Evolutionary conservation across 2,113 vertebrate species (phyloP), one percentile per base, ranked within the genome.

Genomic region (Vicugna pacos): DNA sequence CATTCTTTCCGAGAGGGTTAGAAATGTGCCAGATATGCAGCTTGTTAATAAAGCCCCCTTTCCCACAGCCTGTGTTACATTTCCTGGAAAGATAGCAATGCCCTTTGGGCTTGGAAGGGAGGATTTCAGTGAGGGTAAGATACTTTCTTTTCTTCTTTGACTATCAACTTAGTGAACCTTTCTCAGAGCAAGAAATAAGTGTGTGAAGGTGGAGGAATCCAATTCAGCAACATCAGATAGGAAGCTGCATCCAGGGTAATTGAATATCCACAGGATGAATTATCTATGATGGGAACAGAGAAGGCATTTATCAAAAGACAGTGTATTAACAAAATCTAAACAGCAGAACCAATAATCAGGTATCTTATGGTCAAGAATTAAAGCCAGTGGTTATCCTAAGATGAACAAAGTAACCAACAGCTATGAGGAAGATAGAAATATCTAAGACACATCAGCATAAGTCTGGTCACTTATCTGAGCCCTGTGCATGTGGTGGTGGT

Each of bases 401-500:
- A 48, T 48, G 24, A 79, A 69, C n/a, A n/a, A 69, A 81, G n/a
- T 32, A 70, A n/a, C 15, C 52, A 9, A 19, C 1, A 20, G 6
- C 9, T 15, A 2, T 3, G 64, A 77, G 58, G n/a, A 67, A 76
- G 69, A 64, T 3, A n/a, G 67, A 84, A 48, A 32, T 56, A 5
- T 3, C 20, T 48, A 3, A 32, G 20, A 14, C 11, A 3, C 6
- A 2, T 30, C 1, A 5, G 4, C 1, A 14, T 56, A 14, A 50
- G 6, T 6, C 0, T 0, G 4, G 3, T 6, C 75, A 15, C n/a
- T 88, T 48, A 7, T 2, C 52, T 46, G 67, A 35, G 56, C 6
- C 3, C 20, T 7, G 0, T 1, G 1, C 20, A 56, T 9, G 46
- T 24, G 14, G 11, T 6, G 42, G 28, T 3, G 22, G 5, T 11